Evolutionary conservation across 2,797 vertebrate genomes (phyloP).

Genomic region (Peromyscus attwateri): DNA sequence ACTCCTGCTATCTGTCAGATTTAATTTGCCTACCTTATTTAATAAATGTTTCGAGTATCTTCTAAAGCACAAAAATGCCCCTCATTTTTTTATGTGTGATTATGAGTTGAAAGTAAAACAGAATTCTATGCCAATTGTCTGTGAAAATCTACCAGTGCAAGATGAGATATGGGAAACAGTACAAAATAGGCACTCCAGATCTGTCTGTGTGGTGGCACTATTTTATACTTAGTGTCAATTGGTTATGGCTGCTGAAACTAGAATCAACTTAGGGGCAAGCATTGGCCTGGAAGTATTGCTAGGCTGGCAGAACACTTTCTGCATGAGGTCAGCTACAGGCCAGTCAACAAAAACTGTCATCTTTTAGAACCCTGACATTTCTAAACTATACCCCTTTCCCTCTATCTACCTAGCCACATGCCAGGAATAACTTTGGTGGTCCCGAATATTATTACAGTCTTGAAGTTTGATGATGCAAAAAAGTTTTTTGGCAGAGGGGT

Average conservation of each 20-base stretch:
- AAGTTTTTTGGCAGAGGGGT: too few species aligned
- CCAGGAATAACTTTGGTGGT: not conserved
- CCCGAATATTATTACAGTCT: not conserved
- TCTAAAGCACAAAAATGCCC: not conserved
- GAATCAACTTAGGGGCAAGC: not conserved
- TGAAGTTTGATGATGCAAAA: not conserved
- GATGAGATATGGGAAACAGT: not conserved
- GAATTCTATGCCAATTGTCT: not conserved
- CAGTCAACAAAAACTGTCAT: not conserved
- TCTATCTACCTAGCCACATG: not conserved
- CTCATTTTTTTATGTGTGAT: not conserved
- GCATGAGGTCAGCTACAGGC: not conserved
- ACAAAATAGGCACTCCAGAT: not conserved
- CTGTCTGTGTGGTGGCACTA: not conserved
- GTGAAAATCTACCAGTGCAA: not conserved
- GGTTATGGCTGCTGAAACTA: not conserved
- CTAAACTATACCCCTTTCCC: not conserved
- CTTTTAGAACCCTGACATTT: constrained; percentile 16
- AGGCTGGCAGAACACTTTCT: not conserved
- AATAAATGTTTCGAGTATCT: not conserved
- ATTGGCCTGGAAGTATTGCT: not conserved
- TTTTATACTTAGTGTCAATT: not conserved
- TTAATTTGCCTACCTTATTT: constrained; percentile 24
- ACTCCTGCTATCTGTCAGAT: not conserved
- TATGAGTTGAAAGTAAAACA: constrained; percentile 7